These are phyloP conservation scores for Tautogolabrus adspersus DNA, from an alignment of 2,113 vertebrate genomes.

Conservation along the genomic window DNA sequence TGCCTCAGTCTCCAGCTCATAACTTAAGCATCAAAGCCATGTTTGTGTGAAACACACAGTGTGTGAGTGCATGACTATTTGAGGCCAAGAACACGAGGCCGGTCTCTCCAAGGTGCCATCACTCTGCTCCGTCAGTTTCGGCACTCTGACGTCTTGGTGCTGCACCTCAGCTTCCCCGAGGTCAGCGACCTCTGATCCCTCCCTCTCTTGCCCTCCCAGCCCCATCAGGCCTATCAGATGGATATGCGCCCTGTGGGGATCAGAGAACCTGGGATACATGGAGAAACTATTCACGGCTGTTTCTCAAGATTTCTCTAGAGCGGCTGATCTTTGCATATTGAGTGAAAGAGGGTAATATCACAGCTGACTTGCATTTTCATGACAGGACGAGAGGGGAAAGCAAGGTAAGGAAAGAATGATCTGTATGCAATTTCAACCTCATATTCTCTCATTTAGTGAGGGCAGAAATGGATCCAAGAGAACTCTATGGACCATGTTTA, in stretches of 20 bases:
- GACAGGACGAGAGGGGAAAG: conserved; percentile 22
- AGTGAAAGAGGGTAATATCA: conserved; percentile 55
- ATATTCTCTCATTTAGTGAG: conserved; percentile 58
- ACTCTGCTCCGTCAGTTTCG: conserved; percentile 66
- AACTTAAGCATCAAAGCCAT: conserved; percentile 78
- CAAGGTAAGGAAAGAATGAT: conserved; percentile 57
- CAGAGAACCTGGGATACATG: conserved; percentile 58
- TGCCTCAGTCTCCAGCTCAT: conserved; percentile 67
- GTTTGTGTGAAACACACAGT: conserved; percentile 49
- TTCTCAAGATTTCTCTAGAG: conserved; percentile 50
- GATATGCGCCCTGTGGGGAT: conserved; percentile 67
- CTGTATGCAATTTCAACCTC: conserved; percentile 61
- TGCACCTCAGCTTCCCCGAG: conserved; percentile 45
- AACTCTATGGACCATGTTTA: conserved; percentile 55
- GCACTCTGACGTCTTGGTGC: conserved; percentile 59
- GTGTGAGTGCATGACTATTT: conserved; percentile 55
- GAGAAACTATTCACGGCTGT: conserved; percentile 60
- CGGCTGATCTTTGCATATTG: conserved; percentile 3
- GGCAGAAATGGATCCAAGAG: conserved; percentile 60
- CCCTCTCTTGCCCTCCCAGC: conserved; percentile 16
- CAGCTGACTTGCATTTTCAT: conserved; percentile 58
- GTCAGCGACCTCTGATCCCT: conserved; percentile 64
- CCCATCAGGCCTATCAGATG: conserved; percentile 60
- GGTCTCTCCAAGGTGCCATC: conserved; percentile 74
- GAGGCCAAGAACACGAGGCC: conserved; percentile 53